These are phyloP conservation scores for Drosophila nigrodunni DNA, from an alignment of 1,140 invertebrate species.

Conservation along the genomic window DNA sequence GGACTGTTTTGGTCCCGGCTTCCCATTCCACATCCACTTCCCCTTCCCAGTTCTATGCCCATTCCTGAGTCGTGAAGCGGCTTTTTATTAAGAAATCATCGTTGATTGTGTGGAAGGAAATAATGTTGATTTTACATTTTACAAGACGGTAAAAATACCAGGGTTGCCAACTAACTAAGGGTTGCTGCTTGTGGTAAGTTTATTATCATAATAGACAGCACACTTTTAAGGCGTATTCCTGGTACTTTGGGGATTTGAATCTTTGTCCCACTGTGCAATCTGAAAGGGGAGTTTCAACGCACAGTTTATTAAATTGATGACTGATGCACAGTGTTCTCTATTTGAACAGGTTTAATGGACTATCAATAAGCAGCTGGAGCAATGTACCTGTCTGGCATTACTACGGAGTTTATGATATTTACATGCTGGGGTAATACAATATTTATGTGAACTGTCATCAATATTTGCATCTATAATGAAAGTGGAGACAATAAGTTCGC, in stretches of 20 bases:
- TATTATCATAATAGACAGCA: constrained; percentile 79
- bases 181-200: constrained; percentile 66
- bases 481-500: neutral
- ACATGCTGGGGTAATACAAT: constrained; percentile 22
- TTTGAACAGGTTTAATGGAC: constrained; percentile 60
- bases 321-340: constrained; percentile 55
- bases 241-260: constrained; percentile 56
- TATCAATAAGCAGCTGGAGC: constrained; percentile 7
- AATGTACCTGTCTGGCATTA: constrained; percentile 36
- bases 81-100: constrained; percentile 83
- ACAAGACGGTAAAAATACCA: constrained; percentile 27
- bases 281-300: neutral
- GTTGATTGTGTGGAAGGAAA: constrained; percentile 82
- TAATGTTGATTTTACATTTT: constrained; percentile 81
- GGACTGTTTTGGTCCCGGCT: constrained; percentile 18
- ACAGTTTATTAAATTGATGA: constrained; percentile 65
- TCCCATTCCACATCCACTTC: constrained; percentile 4
- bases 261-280: neutral
- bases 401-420: constrained; percentile 1
- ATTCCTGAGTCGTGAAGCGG: constrained; percentile 28
- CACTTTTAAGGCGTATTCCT: constrained; percentile 52
- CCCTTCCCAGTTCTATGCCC: constrained; percentile 1
- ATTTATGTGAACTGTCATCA: constrained; percentile 32
- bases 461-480: constrained; percentile 50
- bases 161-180: constrained; percentile 19